Conservation (phyloP, 2,888 invertebrate genomes). For the Ichneumon xanthorius region DNA sequence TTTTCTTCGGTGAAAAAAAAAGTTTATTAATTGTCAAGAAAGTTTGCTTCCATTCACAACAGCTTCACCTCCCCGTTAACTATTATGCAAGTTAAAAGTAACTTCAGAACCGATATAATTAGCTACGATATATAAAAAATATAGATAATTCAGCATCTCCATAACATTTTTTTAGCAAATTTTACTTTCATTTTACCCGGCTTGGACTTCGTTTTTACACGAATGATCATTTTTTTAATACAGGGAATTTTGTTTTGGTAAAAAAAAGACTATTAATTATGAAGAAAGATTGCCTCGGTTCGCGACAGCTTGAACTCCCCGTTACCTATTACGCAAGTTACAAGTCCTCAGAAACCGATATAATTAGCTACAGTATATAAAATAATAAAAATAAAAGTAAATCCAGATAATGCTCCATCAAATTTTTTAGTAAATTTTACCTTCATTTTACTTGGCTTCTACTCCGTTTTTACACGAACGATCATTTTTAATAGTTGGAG, state of each 20-base stretch:
- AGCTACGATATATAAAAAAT: not conserved
- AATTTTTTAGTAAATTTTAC: too few species aligned
- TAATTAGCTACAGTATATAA: conserved; percentile 4
- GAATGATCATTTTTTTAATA: conserved; percentile 31
- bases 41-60: not conserved
- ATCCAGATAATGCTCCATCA: not conserved
- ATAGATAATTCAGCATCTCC: not conserved
- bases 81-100: conserved; percentile 46
- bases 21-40: too few species aligned
- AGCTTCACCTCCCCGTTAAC: too few species aligned
- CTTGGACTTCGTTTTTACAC: not conserved
- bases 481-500: too few species aligned
- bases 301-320: not conserved
- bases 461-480: too few species aligned
- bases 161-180: not conserved
- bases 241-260: not conserved
- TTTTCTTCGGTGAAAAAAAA: not conserved
- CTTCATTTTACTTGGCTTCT: too few species aligned
- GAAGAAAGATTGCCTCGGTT: not conserved
- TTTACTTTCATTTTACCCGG: not conserved
- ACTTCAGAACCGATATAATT: conserved; percentile 52
- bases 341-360: conserved; percentile 41
- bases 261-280: not conserved
- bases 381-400: not conserved
- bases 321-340: conserved; percentile 55